Evolutionary conservation across 2,113 vertebrate species (phyloP).

Genomic region (Oriolus oriolus): DNA sequence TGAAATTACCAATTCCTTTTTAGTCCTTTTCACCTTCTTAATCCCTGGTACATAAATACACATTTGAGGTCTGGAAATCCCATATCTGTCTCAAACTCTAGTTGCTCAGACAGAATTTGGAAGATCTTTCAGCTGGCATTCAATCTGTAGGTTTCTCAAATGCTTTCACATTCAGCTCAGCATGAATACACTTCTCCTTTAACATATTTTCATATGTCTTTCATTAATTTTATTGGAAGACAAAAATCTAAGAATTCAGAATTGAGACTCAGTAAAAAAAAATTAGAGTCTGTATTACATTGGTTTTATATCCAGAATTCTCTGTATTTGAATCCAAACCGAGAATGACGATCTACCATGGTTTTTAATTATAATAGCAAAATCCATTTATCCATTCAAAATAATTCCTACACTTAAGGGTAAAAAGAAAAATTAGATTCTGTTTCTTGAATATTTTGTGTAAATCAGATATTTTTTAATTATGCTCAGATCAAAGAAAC

Average conservation of each 20-base stretch:
- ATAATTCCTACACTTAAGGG: neutral
- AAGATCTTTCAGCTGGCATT: slow-evolving; percentile 9
- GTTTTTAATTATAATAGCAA: neutral
- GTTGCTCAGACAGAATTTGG: slow-evolving; percentile 18
- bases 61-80: neutral
- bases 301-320: neutral
- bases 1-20: too few relatives aligned
- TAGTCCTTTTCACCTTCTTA: neutral
- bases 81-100: neutral
- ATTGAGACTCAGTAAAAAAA: neutral
- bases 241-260: neutral
- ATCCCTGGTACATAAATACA: neutral
- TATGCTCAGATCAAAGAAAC: neutral
- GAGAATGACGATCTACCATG: neutral
- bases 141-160: neutral
- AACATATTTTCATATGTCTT: slow-evolving; percentile 30
- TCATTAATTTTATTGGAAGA: slow-evolving; percentile 46
- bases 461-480: neutral
- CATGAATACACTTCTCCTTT: neutral
- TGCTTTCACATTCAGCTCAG: neutral
- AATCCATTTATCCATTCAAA: neutral
- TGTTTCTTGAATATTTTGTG: neutral
- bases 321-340: neutral
- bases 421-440: neutral
- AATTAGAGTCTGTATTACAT: neutral